Conservation (phyloP, 2,797 vertebrate species). For the Thaleichthys pacificus region DNA sequence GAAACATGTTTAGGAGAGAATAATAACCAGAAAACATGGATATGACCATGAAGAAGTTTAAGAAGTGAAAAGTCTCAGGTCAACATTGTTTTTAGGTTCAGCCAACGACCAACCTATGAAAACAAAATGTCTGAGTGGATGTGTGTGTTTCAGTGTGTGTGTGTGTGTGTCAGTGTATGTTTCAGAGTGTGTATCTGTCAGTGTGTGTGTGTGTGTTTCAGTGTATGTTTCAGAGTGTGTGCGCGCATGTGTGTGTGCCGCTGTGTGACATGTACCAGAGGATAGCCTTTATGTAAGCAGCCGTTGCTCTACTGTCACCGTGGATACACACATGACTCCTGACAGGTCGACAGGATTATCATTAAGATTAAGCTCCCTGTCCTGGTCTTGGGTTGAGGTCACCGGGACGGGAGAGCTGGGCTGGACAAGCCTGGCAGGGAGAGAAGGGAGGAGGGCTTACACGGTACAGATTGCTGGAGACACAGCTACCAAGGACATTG, state of each 20-base stretch:
- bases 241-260: neutral
- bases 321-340: conserved; percentile 67
- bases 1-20: too few relatives aligned
- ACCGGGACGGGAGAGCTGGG: neutral
- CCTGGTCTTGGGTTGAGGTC: conserved; percentile 52
- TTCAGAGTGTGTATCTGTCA: conserved; percentile 26
- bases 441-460: neutral
- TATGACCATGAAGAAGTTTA: too few relatives aligned
- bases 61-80: too few relatives aligned
- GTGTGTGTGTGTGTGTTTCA: neutral
- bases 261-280: conserved; percentile 31
- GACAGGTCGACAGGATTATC: conserved; percentile 65
- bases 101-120: too few relatives aligned
- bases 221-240: too few relatives aligned
- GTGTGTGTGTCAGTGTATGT: conserved; percentile 5
- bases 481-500: neutral
- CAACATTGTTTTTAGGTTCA: too few relatives aligned
- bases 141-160: neutral
- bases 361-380: conserved; percentile 71
- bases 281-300: conserved; percentile 60
- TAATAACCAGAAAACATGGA: too few relatives aligned
- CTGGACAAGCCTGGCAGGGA: neutral
- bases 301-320: conserved; percentile 50
- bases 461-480: neutral
- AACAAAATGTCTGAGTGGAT: neutral